Evolutionary conservation across 2,888 invertebrate species (phyloP), one percentile per base, ranked within the genome.

Genomic region (Noctuana brunneofusca): DNA sequence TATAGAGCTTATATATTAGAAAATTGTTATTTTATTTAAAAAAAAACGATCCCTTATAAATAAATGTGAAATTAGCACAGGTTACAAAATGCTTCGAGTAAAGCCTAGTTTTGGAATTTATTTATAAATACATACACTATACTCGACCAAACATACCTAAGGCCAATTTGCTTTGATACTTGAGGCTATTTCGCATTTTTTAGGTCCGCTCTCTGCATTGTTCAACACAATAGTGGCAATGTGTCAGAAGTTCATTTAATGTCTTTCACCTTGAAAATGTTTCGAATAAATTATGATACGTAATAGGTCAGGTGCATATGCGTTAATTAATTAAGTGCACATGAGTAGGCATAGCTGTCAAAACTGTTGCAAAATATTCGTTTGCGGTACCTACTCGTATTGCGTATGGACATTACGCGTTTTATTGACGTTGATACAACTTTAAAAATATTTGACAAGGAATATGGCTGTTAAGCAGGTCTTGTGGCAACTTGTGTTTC

Each of bases 71-170:
- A n/a, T n/a, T n/a, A n/a, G n/a, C n/a, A n/a, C n/a, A n/a, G n/a
- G n/a, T n/a, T n/a, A n/a, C n/a, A n/a, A n/a, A 27, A 9, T 1
- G 38, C 6, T 6, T 16, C n/a, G 16, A 3, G 16, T 16, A 8
- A 16, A 20, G 18, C 11, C 11, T 20, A 18, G 5, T 11, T 20
- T 3, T 12, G 12, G 4, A 43, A 43, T 6, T 9, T 1, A 9
- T 43, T 43, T 20, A 20, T 43, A 20, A 20, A 16, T 43, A 11
- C 12, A 3, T 16, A 8, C 16, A 41, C 16, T 20, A 12, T n/a
- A 24, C 48, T 65, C 58, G 59, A 76, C 76, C 79, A 87, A 86
- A 85, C 84, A 87, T 85, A 85, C 84, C 87, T 85, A 86, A 80
- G 78, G 73, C 73, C 74, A 75, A 78, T 81, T 82, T 80, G 78